These are phyloP conservation scores for Agelaius phoeniceus DNA, from an alignment of 2,113 vertebrate genomes.

Conservation along the genomic window DNA sequence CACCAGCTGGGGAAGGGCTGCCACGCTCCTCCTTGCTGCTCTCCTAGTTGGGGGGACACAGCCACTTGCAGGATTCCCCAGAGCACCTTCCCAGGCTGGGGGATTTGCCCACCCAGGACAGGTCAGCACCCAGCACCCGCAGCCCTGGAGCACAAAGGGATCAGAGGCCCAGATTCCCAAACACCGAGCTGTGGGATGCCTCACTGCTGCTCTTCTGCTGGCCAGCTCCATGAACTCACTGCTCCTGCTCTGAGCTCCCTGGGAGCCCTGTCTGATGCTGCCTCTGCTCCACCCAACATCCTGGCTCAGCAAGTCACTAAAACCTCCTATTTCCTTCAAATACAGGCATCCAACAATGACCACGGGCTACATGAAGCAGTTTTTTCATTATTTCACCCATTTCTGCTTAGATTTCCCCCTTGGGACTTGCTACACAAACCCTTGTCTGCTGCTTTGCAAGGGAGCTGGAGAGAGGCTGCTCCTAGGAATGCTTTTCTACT, in stretches of 20 bases:
- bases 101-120: accelerated
- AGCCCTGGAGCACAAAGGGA: accelerated
- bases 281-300: neutral
- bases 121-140: accelerated
- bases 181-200: neutral
- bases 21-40: constrained; percentile 48
- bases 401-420: neutral
- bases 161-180: neutral
- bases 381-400: neutral
- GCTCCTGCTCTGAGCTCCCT: neutral
- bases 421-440: neutral
- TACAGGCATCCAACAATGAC: neutral
- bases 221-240: neutral
- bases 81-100: accelerated
- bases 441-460: neutral
- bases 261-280: accelerated
- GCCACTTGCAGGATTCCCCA: neutral
- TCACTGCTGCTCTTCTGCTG: neutral
- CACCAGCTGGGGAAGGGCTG: constrained; percentile 42
- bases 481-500: constrained; percentile 18
- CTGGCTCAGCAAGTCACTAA: neutral
- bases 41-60: constrained; percentile 57
- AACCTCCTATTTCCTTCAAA: neutral
- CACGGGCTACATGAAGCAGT: neutral
- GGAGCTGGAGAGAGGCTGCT: neutral